Conservation (phyloP, 1,140 invertebrate species). For the Helicoverpa armigera region DNA sequence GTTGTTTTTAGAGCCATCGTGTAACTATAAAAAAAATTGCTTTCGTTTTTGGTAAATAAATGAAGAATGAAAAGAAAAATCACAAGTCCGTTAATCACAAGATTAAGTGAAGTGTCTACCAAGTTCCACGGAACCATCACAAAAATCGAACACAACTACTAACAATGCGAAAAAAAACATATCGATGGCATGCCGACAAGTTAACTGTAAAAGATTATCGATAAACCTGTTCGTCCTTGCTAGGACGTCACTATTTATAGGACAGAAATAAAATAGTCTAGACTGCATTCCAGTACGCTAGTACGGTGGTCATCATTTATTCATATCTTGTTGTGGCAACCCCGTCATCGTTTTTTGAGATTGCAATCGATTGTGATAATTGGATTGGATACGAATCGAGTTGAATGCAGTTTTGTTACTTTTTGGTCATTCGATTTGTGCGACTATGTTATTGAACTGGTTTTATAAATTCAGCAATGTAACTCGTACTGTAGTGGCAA, state of each 20-base stretch:
- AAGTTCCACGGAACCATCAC: neutral
- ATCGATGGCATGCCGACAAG: constrained; percentile 22
- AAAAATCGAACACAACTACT: neutral
- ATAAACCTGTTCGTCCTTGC: constrained; percentile 47
- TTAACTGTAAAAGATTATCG: constrained; percentile 40
- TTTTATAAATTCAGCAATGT: neutral
- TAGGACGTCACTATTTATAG: constrained; percentile 46
- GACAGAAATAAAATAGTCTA: constrained; percentile 37
- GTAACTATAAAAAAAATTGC: no score
- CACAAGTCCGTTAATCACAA: neutral
- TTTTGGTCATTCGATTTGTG: neutral
- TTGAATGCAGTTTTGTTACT: neutral
- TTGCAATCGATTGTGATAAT: constrained; percentile 27
- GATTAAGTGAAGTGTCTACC: neutral
- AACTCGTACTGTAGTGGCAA: no score
- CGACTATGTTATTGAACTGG: neutral
- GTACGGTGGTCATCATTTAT: constrained; percentile 26
- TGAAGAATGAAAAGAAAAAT: neutral
- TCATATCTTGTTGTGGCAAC: constrained; percentile 29
- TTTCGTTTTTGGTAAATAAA: no score
- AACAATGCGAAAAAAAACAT: constrained; percentile 16
- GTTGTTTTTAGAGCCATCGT: no score
- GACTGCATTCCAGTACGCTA: constrained; percentile 29
- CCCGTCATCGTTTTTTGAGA: constrained; percentile 18
- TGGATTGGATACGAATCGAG: constrained; percentile 15